phyloP scores from a whole-genome alignment of 2,113 vertebrate species.

The Notechis scutatus region DNA sequence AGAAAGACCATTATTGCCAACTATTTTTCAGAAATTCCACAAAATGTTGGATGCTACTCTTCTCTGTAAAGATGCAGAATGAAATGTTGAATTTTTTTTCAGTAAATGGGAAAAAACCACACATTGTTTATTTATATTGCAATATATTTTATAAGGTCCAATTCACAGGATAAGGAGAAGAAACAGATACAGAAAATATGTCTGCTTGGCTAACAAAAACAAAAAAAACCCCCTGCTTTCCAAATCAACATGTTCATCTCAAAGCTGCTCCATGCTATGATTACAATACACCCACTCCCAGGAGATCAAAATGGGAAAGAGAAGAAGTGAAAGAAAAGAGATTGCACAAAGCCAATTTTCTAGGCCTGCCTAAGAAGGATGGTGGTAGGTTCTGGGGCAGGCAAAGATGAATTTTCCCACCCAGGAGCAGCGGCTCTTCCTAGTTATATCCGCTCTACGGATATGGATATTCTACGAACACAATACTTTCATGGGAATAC shows the following conservation, averaged over 20 bases:
- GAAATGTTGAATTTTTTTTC: neutral
- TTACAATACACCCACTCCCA: constrained; percentile 13
- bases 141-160: neutral
- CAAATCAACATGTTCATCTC: neutral
- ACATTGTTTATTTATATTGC: neutral
- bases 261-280: neutral
- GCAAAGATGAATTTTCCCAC: neutral
- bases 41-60: neutral
- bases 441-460: neutral
- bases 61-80: neutral
- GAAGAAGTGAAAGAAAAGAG: neutral
- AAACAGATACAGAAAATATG: neutral
- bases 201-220: too few species aligned
- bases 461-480: neutral
- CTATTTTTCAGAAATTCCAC: neutral
- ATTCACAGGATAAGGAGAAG: neutral
- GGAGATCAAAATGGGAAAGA: neutral
- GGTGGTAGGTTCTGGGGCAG: neutral
- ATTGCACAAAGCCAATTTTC: neutral
- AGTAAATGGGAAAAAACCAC: neutral
- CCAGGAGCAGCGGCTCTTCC: neutral
- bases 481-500: neutral
- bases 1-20: neutral
- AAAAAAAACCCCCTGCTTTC: neutral
- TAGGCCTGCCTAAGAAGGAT: neutral